Evolutionary conservation across 2,113 vertebrate genomes (phyloP).

Genomic region (cattle (Bos taurus)): ARS-UCD2.0 NC_037333.1:104514001-104514500

Average conservation of each 20-base stretch:
- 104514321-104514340: background rate
- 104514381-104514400: background rate
- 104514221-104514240: background rate
- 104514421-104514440: background rate
- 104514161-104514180: background rate
- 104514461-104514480: background rate
- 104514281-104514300: too few species aligned
- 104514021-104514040: background rate
- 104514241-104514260: background rate
- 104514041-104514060: background rate
- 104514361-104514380: too few species aligned
- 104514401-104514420: background rate
- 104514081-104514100: background rate
- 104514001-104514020: too few species aligned
- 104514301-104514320: background rate
- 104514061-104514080: rapidly evolving
- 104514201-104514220: background rate
- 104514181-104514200: background rate
- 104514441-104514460: background rate
- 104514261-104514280: background rate
- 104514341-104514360: background rate
- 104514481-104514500: background rate
- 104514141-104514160: background rate
- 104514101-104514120: background rate
- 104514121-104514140: background rate